phyloP scores from a whole-genome alignment of 2,888 invertebrate species.

The Bimastos eiseni region DNA sequence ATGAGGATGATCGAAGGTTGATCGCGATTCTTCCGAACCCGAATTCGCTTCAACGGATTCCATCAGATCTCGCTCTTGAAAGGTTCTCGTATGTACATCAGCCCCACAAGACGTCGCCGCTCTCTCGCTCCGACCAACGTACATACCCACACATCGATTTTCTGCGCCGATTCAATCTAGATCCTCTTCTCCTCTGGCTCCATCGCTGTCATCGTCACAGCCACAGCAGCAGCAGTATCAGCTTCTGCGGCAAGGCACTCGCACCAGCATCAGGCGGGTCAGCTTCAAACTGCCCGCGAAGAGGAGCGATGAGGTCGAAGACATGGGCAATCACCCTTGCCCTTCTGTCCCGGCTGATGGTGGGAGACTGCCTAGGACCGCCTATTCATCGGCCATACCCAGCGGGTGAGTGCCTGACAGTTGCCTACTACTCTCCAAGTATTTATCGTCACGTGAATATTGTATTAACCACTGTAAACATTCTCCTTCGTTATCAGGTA shows the following conservation, averaged over 20 bases:
- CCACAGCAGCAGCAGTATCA: background rate
- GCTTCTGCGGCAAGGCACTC: background rate
- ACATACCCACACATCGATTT: background rate
- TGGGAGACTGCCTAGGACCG: background rate
- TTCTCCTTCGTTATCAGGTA: too few species aligned
- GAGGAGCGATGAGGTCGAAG: constrained; percentile 22
- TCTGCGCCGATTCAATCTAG: constrained; percentile 13
- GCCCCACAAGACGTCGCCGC: too few species aligned
- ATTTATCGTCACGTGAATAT: background rate
- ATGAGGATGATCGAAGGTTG: background rate
- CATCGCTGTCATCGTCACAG: background rate
- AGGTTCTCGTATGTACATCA: background rate
- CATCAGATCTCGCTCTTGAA: background rate
- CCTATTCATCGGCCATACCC: background rate
- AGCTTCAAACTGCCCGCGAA: background rate
- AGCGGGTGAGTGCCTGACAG: background rate
- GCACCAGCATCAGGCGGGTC: background rate
- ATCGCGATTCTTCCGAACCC: background rate
- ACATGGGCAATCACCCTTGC: constrained; percentile 8
- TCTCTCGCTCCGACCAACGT: background rate
- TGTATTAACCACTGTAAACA: background rate
- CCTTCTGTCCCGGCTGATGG: constrained; percentile 17
- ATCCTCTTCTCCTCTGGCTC: background rate
- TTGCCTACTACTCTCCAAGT: background rate
- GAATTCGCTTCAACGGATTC: background rate